These are phyloP conservation scores for Iguana delicatissima DNA, from an alignment of 2,797 vertebrate species.

Conservation along the genomic window DNA sequence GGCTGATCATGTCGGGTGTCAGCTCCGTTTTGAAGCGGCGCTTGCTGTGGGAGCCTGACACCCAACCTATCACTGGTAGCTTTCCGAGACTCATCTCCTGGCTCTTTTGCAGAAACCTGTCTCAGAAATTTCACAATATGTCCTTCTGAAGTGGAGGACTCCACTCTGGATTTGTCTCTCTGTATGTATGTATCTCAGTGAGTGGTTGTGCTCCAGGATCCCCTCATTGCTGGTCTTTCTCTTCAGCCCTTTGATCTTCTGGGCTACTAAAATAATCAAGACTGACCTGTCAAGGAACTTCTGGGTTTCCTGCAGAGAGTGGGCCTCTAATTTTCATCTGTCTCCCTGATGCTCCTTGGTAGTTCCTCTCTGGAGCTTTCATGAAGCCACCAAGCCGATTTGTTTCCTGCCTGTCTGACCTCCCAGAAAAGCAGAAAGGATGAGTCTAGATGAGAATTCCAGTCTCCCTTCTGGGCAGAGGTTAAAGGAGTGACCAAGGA, in stretches of 20 bases:
- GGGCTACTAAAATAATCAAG: neutral
- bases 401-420: neutral
- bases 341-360: neutral
- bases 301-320: neutral
- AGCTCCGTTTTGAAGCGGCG: slow-evolving; percentile 88
- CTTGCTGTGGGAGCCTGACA: slow-evolving; percentile 88
- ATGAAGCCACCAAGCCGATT: slow-evolving; percentile 26
- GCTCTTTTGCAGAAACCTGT: slow-evolving; percentile 40
- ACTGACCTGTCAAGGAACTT: neutral
- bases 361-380: fast-evolving
- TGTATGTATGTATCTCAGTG: no score
- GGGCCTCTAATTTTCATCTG: neutral
- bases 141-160: neutral
- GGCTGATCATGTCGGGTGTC: slow-evolving; percentile 95
- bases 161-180: neutral
- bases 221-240: slow-evolving; percentile 34
- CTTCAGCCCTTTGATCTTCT: neutral
- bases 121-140: slow-evolving; percentile 1
- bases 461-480: neutral
- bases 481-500: fast-evolving
- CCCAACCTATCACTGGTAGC: slow-evolving; percentile 88
- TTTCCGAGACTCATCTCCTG: slow-evolving; percentile 92
- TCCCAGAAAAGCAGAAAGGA: neutral
- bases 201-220: neutral
- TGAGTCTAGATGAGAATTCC: neutral